These are phyloP conservation scores for Ctenomys sociabilis DNA, from an alignment of 2,113 vertebrate species.

Conservation along the genomic window DNA sequence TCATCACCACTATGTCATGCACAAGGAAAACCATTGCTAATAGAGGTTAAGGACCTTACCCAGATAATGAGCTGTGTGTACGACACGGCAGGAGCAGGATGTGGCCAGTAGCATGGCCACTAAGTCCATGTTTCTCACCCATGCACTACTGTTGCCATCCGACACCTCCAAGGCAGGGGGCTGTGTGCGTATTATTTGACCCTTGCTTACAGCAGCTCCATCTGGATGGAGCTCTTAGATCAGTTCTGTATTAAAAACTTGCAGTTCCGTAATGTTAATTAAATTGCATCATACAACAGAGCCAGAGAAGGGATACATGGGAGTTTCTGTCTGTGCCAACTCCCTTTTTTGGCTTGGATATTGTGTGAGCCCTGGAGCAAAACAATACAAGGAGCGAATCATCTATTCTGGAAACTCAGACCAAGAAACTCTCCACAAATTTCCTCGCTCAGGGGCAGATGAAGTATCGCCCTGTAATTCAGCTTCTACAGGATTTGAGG, in stretches of 20 bases:
- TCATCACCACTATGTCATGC: not conserved
- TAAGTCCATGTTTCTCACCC: not conserved
- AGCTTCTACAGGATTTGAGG: conserved; percentile 43
- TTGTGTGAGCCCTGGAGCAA: not conserved
- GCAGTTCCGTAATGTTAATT: not conserved
- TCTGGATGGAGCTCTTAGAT: not conserved
- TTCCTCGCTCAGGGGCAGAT: not conserved
- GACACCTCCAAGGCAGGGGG: not conserved
- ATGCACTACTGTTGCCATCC: too few species aligned
- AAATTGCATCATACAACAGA: not conserved
- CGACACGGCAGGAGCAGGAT: not conserved
- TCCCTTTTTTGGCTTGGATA: not conserved
- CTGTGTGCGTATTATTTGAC: not conserved
- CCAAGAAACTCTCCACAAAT: not conserved
- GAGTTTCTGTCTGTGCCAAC: not conserved
- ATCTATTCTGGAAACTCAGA: not conserved
- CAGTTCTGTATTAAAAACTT: not conserved
- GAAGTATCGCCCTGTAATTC: conserved; percentile 13
- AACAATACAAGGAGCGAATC: conserved; percentile 21
- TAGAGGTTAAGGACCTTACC: not conserved
- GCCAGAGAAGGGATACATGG: not conserved
- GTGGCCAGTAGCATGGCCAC: not conserved
- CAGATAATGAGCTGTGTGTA: not conserved
- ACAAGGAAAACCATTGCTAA: not conserved
- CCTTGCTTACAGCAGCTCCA: not conserved